A percentile compares a stretch with the other conserved stretches of the same genome.
Conservation (phyloP, 2,797 vertebrate genomes). For the Nasua narica region DNA sequence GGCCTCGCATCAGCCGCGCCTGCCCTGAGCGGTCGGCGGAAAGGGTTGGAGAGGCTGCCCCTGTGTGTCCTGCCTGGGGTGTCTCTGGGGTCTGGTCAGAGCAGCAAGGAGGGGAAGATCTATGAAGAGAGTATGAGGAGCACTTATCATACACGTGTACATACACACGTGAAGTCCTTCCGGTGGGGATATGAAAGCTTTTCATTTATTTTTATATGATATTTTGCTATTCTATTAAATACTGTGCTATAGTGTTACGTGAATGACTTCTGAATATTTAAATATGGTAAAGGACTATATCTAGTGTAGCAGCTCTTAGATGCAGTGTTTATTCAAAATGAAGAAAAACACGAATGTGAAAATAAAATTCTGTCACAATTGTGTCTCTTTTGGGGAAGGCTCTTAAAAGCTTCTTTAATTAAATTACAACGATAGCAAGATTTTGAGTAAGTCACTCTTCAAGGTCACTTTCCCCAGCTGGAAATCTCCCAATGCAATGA, state of each 20-base stretch:
- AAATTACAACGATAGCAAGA: background rate
- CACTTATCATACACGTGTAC: background rate
- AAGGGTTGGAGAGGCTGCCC: background rate
- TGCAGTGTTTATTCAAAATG: background rate
- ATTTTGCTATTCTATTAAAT: background rate
- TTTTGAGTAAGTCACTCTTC: background rate
- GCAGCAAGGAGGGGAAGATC: background rate
- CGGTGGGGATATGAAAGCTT: background rate
- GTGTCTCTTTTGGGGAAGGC: background rate
- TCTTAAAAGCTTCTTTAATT: background rate
- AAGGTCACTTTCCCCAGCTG: background rate
- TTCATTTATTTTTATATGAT: background rate
- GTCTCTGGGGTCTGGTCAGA: background rate
- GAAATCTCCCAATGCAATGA: background rate
- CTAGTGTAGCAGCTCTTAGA: background rate
- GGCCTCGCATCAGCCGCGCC: accelerated
- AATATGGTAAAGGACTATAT: background rate
- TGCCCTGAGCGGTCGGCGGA: accelerated
- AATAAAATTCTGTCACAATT: background rate
- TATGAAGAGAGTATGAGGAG: background rate
- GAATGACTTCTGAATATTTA: background rate
- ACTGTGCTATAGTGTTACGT: background rate
- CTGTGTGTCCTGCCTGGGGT: background rate
- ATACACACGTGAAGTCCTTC: background rate
- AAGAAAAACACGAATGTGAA: background rate